These are phyloP conservation scores for Macrotus californicus DNA, from an alignment of 2,113 vertebrate genomes.

Conservation along the genomic window DNA sequence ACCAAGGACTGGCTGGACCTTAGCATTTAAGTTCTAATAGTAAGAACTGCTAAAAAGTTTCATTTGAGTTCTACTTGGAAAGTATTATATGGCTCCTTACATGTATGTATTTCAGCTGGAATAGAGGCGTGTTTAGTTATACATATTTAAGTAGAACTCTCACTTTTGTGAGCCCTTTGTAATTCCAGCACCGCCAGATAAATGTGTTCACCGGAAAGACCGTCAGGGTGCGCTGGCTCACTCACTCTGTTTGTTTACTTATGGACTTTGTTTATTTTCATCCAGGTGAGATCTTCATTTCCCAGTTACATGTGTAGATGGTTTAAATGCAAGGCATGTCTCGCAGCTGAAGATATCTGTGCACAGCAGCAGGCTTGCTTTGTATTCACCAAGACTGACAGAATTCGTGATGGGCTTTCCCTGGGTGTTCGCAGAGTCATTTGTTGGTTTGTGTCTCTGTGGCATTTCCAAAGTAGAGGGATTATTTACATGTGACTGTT, in stretches of 20 bases:
- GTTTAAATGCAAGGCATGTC: slow-evolving; percentile 41
- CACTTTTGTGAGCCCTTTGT: background rate
- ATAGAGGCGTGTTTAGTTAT: background rate
- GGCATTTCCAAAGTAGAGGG: slow-evolving; percentile 51
- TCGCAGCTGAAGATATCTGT: slow-evolving; percentile 25
- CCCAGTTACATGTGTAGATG: background rate
- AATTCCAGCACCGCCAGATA: background rate
- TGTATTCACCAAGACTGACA: slow-evolving; percentile 63
- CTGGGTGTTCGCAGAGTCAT: slow-evolving; percentile 51
- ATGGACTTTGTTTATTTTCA: slow-evolving; percentile 10
- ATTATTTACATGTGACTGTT: slow-evolving; percentile 39
- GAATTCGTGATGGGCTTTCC: slow-evolving; percentile 60
- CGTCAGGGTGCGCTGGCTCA: rapidly evolving
- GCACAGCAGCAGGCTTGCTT: slow-evolving; percentile 34
- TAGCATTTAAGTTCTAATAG: background rate
- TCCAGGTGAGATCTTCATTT: background rate
- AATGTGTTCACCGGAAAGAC: background rate
- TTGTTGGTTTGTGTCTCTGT: slow-evolving; percentile 61
- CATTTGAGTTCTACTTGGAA: background rate
- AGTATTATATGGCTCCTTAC: background rate
- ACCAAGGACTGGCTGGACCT: background rate
- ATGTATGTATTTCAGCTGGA: background rate
- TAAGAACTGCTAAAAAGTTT: background rate
- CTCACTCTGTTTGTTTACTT: background rate
- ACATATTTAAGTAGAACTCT: background rate